Base-by-base conservation (phyloP, 2,888 invertebrate genomes). In the Diplazon laetatorius region DNA sequence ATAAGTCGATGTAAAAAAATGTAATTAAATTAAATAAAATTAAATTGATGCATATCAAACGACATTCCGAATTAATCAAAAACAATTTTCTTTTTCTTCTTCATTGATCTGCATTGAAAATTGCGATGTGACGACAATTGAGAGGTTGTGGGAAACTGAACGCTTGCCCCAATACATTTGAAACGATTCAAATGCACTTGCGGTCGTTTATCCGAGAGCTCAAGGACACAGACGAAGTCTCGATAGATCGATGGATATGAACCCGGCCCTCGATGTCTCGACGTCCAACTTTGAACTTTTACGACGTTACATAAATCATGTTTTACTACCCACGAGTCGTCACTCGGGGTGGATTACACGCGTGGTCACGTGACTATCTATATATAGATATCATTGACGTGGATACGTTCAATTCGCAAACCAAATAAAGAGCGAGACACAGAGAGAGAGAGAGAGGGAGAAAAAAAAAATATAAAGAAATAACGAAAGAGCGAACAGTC, bases 221-320 rank as follows among this genome's bases (percentile, higher is more conserved):
- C 39, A n/a, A 37, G 52, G 12, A 22, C 52, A 39, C 39, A 52
- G 60, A n/a, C 22, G 57, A 55, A n/a, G n/a, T n/a, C n/a, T 59
- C 52, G 70, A 78, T 65, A 75, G 70, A 80, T 82, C 73, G 79
- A 73, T 72, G 57, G 73, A 79, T 78, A 59, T n/a, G n/a, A 79
- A 80, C 73, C 74, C 77, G 70, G 71, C 52, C 75, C 78, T 82
- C 79, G 80, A 82, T 81, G 79, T 78, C 71, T 66, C 62, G 55
- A 55, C 72, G 73, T 76, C n/a, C n/a, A 77, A 79, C 79, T 82
- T 68, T 48, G 52, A 76, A 73, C 82, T 86, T n/a, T 86, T 86
- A 86, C 83, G 84, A 69, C 79, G 75, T 75, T 65, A 75, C 82
- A 81, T 86, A 87, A 86, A 86, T 87, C 85, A 86, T 82, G 76